Conservation (phyloP, 2,113 vertebrate genomes). For the Holacanthus passer region DNA sequence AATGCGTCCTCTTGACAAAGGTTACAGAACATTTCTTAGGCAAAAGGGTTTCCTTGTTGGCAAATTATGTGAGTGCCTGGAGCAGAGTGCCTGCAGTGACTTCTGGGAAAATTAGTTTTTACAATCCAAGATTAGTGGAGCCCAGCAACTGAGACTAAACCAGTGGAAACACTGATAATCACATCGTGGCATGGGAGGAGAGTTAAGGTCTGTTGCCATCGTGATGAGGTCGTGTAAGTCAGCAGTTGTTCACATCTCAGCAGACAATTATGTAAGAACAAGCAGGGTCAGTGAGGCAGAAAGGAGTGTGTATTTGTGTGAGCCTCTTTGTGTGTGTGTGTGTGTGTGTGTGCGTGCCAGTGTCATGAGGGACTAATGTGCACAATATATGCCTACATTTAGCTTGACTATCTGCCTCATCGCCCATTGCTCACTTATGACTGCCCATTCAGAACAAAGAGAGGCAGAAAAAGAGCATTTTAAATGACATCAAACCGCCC, state of each 20-base stretch:
- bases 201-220: conserved; percentile 47
- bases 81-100: background rate
- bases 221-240: conserved; percentile 30
- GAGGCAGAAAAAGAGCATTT: conserved; percentile 11
- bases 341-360: background rate
- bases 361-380: conserved; percentile 20
- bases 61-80: background rate
- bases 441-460: conserved; percentile 44
- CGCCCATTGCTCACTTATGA: conserved; percentile 46
- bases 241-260: conserved; percentile 41
- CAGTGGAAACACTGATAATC: conserved; percentile 21
- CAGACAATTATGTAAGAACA: conserved; percentile 56
- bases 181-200: background rate
- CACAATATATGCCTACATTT: conserved; percentile 34
- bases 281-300: conserved; percentile 57
- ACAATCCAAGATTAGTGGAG: conserved; percentile 26
- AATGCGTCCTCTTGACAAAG: background rate
- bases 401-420: conserved; percentile 36
- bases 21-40: background rate
- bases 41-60: background rate
- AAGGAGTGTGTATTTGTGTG: conserved; percentile 23
- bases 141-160: conserved; percentile 2
- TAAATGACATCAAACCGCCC: conserved; percentile 27
- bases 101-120: conserved; percentile 28
- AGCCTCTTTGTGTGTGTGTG: background rate